These are phyloP conservation scores for Drosophila albomicans DNA, from an alignment of 1,140 invertebrate genomes.

Conservation along the genomic window DNA sequence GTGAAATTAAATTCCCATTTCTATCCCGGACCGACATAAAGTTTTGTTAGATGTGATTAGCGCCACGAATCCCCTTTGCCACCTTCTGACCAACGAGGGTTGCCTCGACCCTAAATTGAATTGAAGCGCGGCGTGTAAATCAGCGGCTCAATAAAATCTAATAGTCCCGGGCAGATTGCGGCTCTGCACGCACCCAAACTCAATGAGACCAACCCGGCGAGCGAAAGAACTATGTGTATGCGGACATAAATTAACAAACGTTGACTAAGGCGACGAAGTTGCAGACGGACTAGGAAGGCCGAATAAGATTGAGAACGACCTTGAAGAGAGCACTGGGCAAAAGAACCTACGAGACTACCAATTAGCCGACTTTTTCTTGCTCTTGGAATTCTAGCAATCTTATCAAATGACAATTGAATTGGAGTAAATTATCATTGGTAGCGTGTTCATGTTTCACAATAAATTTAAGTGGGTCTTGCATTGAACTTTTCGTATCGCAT, in stretches of 20 bases:
- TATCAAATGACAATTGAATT: no score
- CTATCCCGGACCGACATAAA: slow-evolving; percentile 45
- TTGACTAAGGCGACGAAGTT: slow-evolving; percentile 16
- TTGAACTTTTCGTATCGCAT: no score
- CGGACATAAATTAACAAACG: slow-evolving; percentile 64
- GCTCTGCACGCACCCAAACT: slow-evolving; percentile 68
- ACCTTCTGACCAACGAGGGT: background rate
- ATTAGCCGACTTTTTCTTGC: slow-evolving; percentile 16
- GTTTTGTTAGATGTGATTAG: slow-evolving; percentile 61
- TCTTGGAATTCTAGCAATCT: slow-evolving; percentile 4
- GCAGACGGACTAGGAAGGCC: slow-evolving; percentile 1
- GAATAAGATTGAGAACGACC: slow-evolving; percentile 50
- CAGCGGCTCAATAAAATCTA: slow-evolving; percentile 82
- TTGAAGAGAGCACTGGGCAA: slow-evolving; percentile 43
- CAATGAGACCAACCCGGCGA: slow-evolving; percentile 19
- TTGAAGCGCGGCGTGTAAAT: slow-evolving; percentile 78
- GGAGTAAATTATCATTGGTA: no score
- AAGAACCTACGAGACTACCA: background rate
- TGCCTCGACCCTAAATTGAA: slow-evolving; percentile 60
- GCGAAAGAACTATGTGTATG: slow-evolving; percentile 27
- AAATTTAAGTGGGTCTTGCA: no score
- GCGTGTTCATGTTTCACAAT: no score
- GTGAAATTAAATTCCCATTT: slow-evolving; percentile 80
- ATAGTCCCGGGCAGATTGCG: slow-evolving; percentile 75
- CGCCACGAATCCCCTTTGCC: background rate